Evolutionary conservation across 2,797 vertebrate species (phyloP).

Genomic region (Carapus acus): DNA sequence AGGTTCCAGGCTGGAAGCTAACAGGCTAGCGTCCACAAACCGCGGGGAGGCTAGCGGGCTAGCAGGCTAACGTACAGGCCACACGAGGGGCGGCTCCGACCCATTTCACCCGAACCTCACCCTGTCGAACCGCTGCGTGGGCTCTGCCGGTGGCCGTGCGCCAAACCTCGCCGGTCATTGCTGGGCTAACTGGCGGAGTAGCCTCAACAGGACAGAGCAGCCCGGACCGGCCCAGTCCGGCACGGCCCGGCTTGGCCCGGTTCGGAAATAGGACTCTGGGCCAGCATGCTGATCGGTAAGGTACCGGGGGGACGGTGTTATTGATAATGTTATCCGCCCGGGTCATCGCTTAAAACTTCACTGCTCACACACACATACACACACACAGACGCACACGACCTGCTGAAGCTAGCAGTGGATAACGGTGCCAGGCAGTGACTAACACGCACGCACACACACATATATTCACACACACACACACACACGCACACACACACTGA

Average conservation of each 20-base stretch:
- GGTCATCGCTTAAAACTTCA: too few species aligned
- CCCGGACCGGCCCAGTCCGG: neutral
- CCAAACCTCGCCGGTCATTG: too few species aligned
- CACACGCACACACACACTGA: too few species aligned
- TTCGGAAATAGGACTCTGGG: constrained; percentile 19
- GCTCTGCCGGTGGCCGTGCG: neutral
- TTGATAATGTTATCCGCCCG: constrained; percentile 43
- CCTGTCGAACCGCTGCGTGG: neutral
- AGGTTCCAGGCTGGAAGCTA: constrained; percentile 5
- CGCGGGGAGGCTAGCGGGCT: constrained; percentile 11
- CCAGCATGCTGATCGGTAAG: constrained; percentile 62
- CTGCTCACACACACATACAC: neutral
- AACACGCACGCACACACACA: too few species aligned
- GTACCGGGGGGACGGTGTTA: neutral
- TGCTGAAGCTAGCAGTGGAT: too few species aligned
- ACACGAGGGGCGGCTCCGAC: constrained; percentile 12
- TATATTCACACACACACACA: too few species aligned
- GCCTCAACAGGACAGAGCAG: constrained; percentile 6
- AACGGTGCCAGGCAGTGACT: too few species aligned
- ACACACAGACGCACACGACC: too few species aligned
- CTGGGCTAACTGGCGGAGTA: neutral
- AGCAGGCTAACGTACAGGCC: constrained; percentile 30
- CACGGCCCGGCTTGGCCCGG: constrained; percentile 13
- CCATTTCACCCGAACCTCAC: neutral
- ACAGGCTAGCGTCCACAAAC: constrained; percentile 11